Conservation (phyloP, 2,888 invertebrate species). For the Sarcophaga variegata region DNA sequence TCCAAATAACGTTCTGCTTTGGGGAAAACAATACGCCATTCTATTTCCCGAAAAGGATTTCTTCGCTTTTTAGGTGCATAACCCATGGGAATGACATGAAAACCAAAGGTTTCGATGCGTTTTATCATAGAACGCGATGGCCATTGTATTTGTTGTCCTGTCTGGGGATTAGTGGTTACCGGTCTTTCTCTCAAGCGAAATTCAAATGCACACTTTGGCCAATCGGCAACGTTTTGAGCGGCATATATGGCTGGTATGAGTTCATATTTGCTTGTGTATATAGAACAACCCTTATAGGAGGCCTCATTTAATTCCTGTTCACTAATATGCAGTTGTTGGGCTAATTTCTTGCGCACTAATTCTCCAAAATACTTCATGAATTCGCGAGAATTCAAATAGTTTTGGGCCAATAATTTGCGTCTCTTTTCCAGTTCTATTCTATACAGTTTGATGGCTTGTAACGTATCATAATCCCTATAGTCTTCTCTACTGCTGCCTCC, state of each 20-base stretch:
- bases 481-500: slow-evolving; percentile 20
- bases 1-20: slow-evolving; percentile 89
- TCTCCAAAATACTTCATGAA: slow-evolving; percentile 88
- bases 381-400: slow-evolving; percentile 84
- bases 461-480: slow-evolving; percentile 74
- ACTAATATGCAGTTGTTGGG: slow-evolving; percentile 84
- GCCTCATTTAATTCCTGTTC: slow-evolving; percentile 83
- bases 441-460: slow-evolving; percentile 70
- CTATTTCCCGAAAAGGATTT: slow-evolving; percentile 86
- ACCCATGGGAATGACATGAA: slow-evolving; percentile 87
- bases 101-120: slow-evolving; percentile 86
- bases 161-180: slow-evolving; percentile 84
- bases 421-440: slow-evolving; percentile 73
- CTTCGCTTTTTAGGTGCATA: slow-evolving; percentile 85
- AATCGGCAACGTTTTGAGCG: slow-evolving; percentile 82
- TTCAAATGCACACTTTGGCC: slow-evolving; percentile 88
- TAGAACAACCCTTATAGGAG: slow-evolving; percentile 85
- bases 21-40: slow-evolving; percentile 91
- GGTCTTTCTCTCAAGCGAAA: slow-evolving; percentile 86
- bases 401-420: slow-evolving; percentile 73
- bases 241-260: slow-evolving; percentile 86
- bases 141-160: slow-evolving; percentile 86
- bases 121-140: slow-evolving; percentile 87
- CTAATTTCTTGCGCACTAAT: slow-evolving; percentile 85
- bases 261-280: slow-evolving; percentile 86